phyloP scores from a whole-genome alignment of 2,888 invertebrate species.

The Mimumesa dahlbomi region DNA sequence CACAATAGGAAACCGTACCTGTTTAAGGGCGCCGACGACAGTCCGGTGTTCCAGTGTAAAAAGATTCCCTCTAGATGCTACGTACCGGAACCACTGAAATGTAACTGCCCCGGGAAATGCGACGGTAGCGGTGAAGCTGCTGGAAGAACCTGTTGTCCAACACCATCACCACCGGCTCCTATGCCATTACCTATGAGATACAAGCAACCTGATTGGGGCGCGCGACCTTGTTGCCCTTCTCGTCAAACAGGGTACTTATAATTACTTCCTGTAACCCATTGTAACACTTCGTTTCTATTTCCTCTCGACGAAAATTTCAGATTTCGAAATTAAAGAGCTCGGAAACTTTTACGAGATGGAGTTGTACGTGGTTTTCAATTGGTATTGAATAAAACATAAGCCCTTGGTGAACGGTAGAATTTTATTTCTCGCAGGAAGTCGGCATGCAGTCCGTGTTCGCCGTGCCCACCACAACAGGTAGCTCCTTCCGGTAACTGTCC shows the following conservation, averaged over 20 bases:
- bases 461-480: not conserved
- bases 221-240: constrained; percentile 39
- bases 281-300: too few relatives aligned
- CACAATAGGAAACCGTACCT: constrained; percentile 72
- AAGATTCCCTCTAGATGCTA: constrained; percentile 58
- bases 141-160: constrained; percentile 32
- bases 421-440: too few relatives aligned
- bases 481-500: not conserved
- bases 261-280: too few relatives aligned
- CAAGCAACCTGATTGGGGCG: constrained; percentile 7
- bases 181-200: not conserved
- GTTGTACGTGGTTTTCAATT: too few relatives aligned
- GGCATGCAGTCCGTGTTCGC: constrained; percentile 1
- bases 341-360: too few relatives aligned
- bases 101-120: constrained; percentile 31
- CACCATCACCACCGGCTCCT: constrained; percentile 5
- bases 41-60: constrained; percentile 74
- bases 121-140: constrained; percentile 41
- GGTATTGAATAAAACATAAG: too few relatives aligned
- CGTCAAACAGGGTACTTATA: constrained; percentile 14
- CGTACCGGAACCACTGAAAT: constrained; percentile 31
- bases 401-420: too few relatives aligned
- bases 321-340: too few relatives aligned
- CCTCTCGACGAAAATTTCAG: too few relatives aligned
- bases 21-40: constrained; percentile 69